Conservation (phyloP, 2,888 invertebrate genomes). For the Odontocolon sp. region DNA sequence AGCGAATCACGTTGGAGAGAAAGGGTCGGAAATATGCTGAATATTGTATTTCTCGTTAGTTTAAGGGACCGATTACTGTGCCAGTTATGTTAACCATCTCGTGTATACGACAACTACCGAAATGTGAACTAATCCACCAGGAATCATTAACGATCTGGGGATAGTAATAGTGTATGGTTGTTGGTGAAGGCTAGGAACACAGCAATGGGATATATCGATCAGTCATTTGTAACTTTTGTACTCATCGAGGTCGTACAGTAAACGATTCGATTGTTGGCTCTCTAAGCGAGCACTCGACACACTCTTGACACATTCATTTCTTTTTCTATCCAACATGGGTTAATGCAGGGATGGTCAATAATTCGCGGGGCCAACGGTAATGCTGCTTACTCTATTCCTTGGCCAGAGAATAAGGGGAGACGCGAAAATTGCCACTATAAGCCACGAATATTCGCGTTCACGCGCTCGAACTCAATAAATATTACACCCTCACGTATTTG, state of each 20-base stretch:
- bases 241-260: too few relatives aligned
- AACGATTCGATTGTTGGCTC: too few relatives aligned
- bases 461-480: slow-evolving; percentile 48
- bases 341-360: background rate
- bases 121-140: slow-evolving; percentile 25
- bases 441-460: slow-evolving; percentile 3
- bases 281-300: too few relatives aligned
- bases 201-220: background rate
- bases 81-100: background rate
- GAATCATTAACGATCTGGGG: slow-evolving; percentile 51
- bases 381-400: background rate
- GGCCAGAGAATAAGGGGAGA: slow-evolving; percentile 25
- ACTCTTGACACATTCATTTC: background rate
- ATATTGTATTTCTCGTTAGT: too few relatives aligned
- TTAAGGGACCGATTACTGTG: too few relatives aligned
- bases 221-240: background rate
- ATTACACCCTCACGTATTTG: slow-evolving; percentile 56
- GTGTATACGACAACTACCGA: slow-evolving; percentile 16
- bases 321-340: too few relatives aligned
- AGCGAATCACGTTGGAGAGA: too few relatives aligned
- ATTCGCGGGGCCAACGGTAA: background rate
- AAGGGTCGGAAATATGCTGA: too few relatives aligned
- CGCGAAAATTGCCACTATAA: slow-evolving; percentile 59
- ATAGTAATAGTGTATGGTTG: background rate
- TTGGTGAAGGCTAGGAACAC: background rate